A percentile compares a stretch with the other conserved stretches of the same genome.
Conservation (phyloP, 2,888 invertebrate genomes). For the Coleophora deauratella region DNA sequence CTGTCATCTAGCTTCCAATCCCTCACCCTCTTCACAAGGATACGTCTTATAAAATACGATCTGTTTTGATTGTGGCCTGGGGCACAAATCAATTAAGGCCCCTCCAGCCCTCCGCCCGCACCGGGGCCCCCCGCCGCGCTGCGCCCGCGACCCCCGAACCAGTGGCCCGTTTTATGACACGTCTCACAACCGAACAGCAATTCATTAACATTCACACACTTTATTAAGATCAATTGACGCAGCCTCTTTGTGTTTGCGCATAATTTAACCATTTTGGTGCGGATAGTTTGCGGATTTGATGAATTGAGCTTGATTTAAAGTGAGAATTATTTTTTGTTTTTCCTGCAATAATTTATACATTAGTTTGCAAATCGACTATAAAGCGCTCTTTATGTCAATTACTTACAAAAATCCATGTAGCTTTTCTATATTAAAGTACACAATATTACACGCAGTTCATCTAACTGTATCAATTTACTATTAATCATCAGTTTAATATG, state of each 20-base stretch:
- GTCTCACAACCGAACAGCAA: slow-evolving; percentile 61
- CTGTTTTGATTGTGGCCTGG: slow-evolving; percentile 76
- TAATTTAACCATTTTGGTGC: slow-evolving; percentile 24
- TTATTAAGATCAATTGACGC: slow-evolving; percentile 63
- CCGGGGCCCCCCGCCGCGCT: slow-evolving; percentile 46
- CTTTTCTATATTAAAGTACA: too few species aligned
- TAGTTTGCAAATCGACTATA: too few species aligned
- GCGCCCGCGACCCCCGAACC: slow-evolving; percentile 61
- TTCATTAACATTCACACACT: slow-evolving; percentile 70
- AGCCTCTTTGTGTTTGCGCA: slow-evolving; percentile 28
- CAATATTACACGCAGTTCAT: slow-evolving; percentile 7
- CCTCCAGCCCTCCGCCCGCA: slow-evolving; percentile 26
- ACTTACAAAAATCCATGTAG: too few species aligned
- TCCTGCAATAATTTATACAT: too few species aligned
- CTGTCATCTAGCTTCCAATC: slow-evolving; percentile 22
- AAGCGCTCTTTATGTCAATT: too few species aligned
- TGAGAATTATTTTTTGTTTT: too few species aligned
- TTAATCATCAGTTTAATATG: slow-evolving; percentile 69
- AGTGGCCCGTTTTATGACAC: slow-evolving; percentile 74
- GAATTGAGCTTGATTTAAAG: slow-evolving; percentile 3
- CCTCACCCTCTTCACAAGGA: slow-evolving; percentile 55
- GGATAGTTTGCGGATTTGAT: not conserved
- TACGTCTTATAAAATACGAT: slow-evolving; percentile 74
- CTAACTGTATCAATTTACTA: slow-evolving; percentile 64
- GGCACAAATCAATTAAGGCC: slow-evolving; percentile 74